These are phyloP conservation scores for human DNA, from an alignment of 2,113 vertebrate species.

Conservation along the genomic window GRCh38 chr12:70186501-70187000, in stretches of 20 bases:
- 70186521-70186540: constrained; percentile 28
- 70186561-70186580: constrained; percentile 45
- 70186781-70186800: background rate
- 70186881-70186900: background rate
- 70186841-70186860: background rate
- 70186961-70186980: background rate
- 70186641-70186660: constrained; percentile 35
- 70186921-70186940: background rate
- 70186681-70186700: constrained; percentile 27
- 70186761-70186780: background rate
- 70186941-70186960: background rate
- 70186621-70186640: constrained; percentile 47
- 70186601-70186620: constrained; percentile 62
- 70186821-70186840: background rate
- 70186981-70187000: background rate
- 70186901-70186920: background rate
- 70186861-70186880: background rate
- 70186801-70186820: background rate
- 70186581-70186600: constrained; percentile 38
- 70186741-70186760: background rate
- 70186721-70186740: background rate
- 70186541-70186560: constrained; percentile 37
- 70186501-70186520: background rate
- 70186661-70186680: constrained; percentile 47
- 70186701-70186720: constrained; percentile 9